phyloP scores from a whole-genome alignment of 2,113 vertebrate species.

The Ptychochromis oligacanthus region DNA sequence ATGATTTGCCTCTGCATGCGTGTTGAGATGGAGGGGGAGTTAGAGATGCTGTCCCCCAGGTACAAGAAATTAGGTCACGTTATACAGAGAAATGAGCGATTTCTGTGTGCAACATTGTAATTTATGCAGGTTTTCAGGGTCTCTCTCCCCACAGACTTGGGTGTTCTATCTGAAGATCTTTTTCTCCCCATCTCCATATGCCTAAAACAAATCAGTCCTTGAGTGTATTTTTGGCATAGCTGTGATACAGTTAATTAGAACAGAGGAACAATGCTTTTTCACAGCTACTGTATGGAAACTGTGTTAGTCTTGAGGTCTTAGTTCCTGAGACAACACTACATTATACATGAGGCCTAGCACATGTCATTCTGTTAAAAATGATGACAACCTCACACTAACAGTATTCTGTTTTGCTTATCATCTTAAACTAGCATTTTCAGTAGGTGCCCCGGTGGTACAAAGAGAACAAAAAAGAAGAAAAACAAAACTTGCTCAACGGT shows the following conservation, averaged over 20 bases:
- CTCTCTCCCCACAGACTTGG: conserved; percentile 61
- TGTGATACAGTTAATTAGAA: conserved; percentile 72
- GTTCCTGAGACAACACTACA: conserved; percentile 29
- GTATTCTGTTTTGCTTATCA: not conserved
- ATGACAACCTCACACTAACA: not conserved
- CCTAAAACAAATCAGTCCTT: conserved; percentile 63
- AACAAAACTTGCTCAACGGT: not conserved
- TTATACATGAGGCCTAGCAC: conserved; percentile 22
- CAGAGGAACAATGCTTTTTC: conserved; percentile 53
- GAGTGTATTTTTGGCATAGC: conserved; percentile 63
- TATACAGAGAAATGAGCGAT: conserved; percentile 65
- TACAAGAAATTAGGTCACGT: conserved; percentile 76
- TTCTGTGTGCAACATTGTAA: conserved; percentile 69
- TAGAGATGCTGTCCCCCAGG: conserved; percentile 71
- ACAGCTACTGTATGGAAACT: conserved; percentile 11
- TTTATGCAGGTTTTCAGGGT: conserved; percentile 74
- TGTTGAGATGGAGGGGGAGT: conserved; percentile 52
- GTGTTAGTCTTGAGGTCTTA: conserved; percentile 39
- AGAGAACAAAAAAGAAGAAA: not conserved
- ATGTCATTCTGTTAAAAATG: conserved; percentile 16
- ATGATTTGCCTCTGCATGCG: conserved; percentile 22
- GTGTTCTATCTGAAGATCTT: conserved; percentile 62
- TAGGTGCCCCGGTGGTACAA: not conserved
- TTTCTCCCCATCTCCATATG: conserved; percentile 19
- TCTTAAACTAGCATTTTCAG: not conserved